Evolutionary conservation across 2,888 invertebrate genomes (phyloP), one percentile per base, ranked within the genome.

Genomic region (Encarsia formosa): DNA sequence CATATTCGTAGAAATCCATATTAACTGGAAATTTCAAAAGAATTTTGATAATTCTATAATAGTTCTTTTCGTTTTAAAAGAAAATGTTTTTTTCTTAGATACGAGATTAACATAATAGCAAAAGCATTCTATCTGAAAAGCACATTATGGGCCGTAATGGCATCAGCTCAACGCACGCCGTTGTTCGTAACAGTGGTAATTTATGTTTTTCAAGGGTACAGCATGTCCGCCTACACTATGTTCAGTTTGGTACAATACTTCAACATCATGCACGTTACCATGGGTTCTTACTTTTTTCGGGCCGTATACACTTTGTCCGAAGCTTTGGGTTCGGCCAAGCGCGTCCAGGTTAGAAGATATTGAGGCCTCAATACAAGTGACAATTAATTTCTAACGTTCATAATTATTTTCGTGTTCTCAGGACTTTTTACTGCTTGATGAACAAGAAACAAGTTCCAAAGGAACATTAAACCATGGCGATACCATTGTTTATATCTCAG

Each of bases 101-200:
- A 79, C 52, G 91, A 91, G 76, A 82, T 90, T n/a, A 77, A 79
- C 53, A 79, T 81, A 45, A 78, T 88, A 46, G 77, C 80, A 58
- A 75, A 78, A 51, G 83, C 85, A 3, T 83, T 86, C 0, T 83
- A 84, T 74, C 79, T 85, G 52, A 78, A 81, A 64, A 85, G 83
- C 1, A 81, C 85, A 60, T 82, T 82, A 3, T 75, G 81, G 37
- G 82, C 85, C 0, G 65, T 69, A 8, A 66, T 86, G 77, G 86
- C 93, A 40, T 92, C 91, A 69, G 89, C 92, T 0, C 88, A 91
- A 66, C 84, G 94, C 58, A 81, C 91, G 41, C 87, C 92, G 2
- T 77, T 93, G 6, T 91, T 87, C 68, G 81, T 89, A 54, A 90
- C 91, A 2, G 79, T 95, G 49, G 78, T 90, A 40, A 81, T 86